Evolutionary conservation across 2,888 invertebrate genomes (phyloP).

Genomic region (Cosmorhoe ocellata): DNA sequence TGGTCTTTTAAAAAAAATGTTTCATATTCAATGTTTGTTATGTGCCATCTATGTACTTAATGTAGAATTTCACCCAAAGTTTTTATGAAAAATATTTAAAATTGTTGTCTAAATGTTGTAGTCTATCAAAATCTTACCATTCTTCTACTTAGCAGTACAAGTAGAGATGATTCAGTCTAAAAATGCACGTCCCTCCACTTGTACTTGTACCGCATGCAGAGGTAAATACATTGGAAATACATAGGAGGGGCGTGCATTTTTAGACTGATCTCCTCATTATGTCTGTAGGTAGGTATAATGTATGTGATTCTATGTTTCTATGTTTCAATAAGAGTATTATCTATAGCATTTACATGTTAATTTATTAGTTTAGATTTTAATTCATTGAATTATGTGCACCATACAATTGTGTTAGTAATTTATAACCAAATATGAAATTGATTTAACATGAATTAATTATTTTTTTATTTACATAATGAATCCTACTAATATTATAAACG

Average conservation of each 20-base stretch:
- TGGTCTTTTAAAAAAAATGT: constrained; percentile 8
- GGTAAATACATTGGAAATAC: too few relatives aligned
- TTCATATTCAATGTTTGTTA: neutral
- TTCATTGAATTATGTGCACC: neutral
- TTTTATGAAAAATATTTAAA: too few relatives aligned
- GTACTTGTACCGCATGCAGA: too few relatives aligned
- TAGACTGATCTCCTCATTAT: too few relatives aligned
- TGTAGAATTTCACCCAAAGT: neutral
- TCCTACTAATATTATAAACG: too few relatives aligned
- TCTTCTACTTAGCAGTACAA: too few relatives aligned
- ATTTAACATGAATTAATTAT: neutral
- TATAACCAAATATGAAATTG: neutral
- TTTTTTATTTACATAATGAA: too few relatives aligned
- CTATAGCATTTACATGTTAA: constrained; percentile 29
- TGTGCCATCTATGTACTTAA: constrained; percentile 15
- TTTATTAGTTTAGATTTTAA: constrained; percentile 14
- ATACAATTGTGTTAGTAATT: neutral
- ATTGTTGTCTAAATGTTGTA: neutral
- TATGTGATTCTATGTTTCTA: constrained; percentile 21
- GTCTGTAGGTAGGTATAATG: neutral
- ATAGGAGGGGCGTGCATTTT: too few relatives aligned
- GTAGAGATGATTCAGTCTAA: too few relatives aligned
- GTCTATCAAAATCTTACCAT: too few relatives aligned
- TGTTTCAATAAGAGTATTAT: constrained; percentile 31
- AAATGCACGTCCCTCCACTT: too few relatives aligned